A percentile compares a stretch with the other conserved stretches of the same genome.
These are phyloP conservation scores for Hirudo medicinalis DNA, from an alignment of 1,140 invertebrate species.

Conservation along the genomic window DNA sequence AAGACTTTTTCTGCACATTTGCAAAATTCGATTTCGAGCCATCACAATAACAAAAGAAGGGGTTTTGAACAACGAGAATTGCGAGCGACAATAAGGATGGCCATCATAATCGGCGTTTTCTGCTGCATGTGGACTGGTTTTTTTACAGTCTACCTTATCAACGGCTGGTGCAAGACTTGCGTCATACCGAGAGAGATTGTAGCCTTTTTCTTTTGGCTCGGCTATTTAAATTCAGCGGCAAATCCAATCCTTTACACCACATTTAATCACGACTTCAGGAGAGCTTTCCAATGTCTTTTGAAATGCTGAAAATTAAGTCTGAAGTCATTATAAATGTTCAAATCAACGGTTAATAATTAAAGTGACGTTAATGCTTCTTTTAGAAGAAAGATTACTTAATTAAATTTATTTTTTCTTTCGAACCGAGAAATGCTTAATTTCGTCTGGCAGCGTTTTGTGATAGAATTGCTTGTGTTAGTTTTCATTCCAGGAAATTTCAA, in stretches of 20 bases:
- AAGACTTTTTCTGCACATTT: too few relatives aligned
- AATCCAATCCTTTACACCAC: slow-evolving; percentile 39
- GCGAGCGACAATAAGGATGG: slow-evolving; percentile 25
- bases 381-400: too few relatives aligned
- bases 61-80: slow-evolving; percentile 23
- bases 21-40: too few relatives aligned
- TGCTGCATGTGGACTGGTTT: slow-evolving; percentile 22
- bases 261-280: slow-evolving; percentile 38
- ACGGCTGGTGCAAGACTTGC: background rate
- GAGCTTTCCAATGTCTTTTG: slow-evolving; percentile 37
- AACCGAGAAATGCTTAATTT: too few relatives aligned
- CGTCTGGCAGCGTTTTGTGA: too few relatives aligned
- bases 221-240: slow-evolving; percentile 24
- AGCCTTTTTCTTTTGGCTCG: slow-evolving; percentile 14
- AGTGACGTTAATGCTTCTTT: too few relatives aligned
- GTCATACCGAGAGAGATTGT: background rate
- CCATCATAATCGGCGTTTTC: slow-evolving; percentile 24
- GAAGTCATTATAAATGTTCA: too few relatives aligned
- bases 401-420: too few relatives aligned
- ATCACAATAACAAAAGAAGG: too few relatives aligned
- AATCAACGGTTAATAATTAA: too few relatives aligned
- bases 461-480: too few relatives aligned
- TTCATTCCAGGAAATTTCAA: too few relatives aligned
- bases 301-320: background rate
- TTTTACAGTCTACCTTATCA: slow-evolving; percentile 22